A percentile compares a stretch with the other conserved stretches of the same genome.
These are phyloP conservation scores for Neosilurus mollespiculum DNA, from an alignment of 2,797 vertebrate genomes.

Conservation along the genomic window DNA sequence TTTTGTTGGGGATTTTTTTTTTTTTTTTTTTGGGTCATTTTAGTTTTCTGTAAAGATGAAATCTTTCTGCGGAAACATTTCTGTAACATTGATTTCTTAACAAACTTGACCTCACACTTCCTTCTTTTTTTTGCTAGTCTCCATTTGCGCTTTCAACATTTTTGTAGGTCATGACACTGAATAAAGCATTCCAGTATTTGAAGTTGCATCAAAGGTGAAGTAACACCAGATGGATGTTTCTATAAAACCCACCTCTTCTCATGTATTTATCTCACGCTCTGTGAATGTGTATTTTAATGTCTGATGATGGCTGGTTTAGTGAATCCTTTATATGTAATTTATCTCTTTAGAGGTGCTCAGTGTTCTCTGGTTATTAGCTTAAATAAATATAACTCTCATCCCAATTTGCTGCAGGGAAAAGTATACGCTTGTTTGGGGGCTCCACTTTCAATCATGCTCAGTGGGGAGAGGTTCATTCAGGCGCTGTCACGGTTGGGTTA, in stretches of 20 bases:
- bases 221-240: not conserved
- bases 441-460: slow-evolving; percentile 74
- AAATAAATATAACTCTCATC: slow-evolving; percentile 6
- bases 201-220: not conserved
- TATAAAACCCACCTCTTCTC: not conserved
- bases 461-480: slow-evolving; percentile 86
- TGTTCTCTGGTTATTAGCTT: not conserved
- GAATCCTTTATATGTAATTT: not conserved
- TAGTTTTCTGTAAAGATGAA: not conserved
- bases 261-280: not conserved
- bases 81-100: not conserved
- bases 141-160: not conserved
- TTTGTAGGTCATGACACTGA: not conserved
- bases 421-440: slow-evolving; percentile 31
- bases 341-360: not conserved
- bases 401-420: slow-evolving; percentile 37
- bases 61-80: no score
- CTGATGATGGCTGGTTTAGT: not conserved
- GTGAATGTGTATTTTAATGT: not conserved
- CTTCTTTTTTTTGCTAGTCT: not conserved
- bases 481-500: slow-evolving; percentile 81
- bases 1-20: no score
- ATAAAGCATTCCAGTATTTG: not conserved
- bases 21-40: no score
- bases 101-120: not conserved